These are phyloP conservation scores for Himalopsyche kuldschensis DNA, from an alignment of 2,888 invertebrate genomes.

Conservation along the genomic window DNA sequence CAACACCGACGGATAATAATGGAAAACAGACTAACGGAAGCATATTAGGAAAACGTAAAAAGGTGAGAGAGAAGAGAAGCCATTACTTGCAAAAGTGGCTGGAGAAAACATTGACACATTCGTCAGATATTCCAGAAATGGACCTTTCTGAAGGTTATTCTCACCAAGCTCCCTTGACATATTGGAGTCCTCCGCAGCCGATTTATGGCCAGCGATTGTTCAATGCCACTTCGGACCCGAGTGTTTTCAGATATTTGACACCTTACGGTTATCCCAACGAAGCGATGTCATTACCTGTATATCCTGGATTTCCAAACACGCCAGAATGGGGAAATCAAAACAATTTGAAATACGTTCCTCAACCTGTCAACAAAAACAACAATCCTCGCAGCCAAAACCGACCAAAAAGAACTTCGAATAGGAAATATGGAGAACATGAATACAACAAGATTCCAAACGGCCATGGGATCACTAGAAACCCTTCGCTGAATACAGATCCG, in stretches of 20 bases:
- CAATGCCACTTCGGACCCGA: constrained; percentile 52
- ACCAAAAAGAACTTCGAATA: not conserved
- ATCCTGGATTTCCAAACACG: constrained; percentile 42
- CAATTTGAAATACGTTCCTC: not conserved
- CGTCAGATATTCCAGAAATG: constrained; percentile 14
- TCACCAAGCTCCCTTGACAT: constrained; percentile 46
- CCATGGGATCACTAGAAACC: constrained; percentile 43
- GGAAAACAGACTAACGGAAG: constrained; percentile 51
- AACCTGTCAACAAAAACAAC: not conserved
- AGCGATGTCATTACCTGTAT: constrained; percentile 66
- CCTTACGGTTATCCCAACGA: constrained; percentile 59
- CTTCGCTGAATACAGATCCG: constrained; percentile 51
- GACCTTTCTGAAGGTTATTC: constrained; percentile 8
- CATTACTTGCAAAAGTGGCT: constrained; percentile 58
- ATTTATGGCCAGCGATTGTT: constrained; percentile 52
- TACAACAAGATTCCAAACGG: constrained; percentile 14
- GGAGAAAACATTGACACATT: constrained; percentile 55
- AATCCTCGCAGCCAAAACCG: not conserved
- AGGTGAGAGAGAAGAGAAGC: constrained; percentile 52
- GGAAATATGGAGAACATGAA: constrained; percentile 13
- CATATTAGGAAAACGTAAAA: constrained; percentile 57
- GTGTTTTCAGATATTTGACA: constrained; percentile 49
- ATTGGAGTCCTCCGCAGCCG: constrained; percentile 41
- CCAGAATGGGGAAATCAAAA: constrained; percentile 6
- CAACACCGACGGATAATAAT: constrained; percentile 55